Evolutionary conservation across 1,140 invertebrate species (phyloP).

Genomic region (Apis cerana): DNA sequence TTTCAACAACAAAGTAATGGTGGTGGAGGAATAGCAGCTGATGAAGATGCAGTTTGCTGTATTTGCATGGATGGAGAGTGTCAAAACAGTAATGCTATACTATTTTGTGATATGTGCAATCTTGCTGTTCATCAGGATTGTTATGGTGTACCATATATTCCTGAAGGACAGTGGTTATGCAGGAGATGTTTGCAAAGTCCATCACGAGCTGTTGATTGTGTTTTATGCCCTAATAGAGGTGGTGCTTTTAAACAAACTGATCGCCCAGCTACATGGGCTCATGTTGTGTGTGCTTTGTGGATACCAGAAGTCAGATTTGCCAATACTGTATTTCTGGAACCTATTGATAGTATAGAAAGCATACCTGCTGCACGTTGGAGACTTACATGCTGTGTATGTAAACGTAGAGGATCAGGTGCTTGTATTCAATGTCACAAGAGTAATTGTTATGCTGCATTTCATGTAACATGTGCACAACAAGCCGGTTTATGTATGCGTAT

Average conservation of each 20-base stretch:
- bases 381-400: conserved; percentile 97
- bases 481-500: conserved; percentile 98
- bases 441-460: conserved; percentile 98
- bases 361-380: conserved; percentile 98
- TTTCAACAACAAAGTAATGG: conserved; percentile 90
- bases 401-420: conserved; percentile 95
- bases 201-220: conserved; percentile 97
- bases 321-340: conserved; percentile 98
- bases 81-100: conserved; percentile 94
- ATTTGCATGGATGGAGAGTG: conserved; percentile 98
- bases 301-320: conserved; percentile 97
- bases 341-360: conserved; percentile 97
- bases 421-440: conserved; percentile 99
- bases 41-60: conserved; percentile 99
- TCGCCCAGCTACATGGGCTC: conserved; percentile 95
- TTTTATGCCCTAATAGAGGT: conserved; percentile 98
- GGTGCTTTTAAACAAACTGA: conserved; percentile 99
- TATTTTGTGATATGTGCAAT: conserved; percentile 99
- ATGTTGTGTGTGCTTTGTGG: conserved; percentile 99
- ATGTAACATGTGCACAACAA: conserved; percentile 99
- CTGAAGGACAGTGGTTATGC: conserved; percentile 99
- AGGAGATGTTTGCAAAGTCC: conserved; percentile 97
- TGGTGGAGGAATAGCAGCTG: conserved; percentile 88
- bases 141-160: conserved; percentile 99
- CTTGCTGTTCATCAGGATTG: conserved; percentile 99